Evolutionary conservation across 2,888 invertebrate species (phyloP), one percentile per base, ranked within the genome.

Genomic region (Sphaerophoria rueppellii): DNA sequence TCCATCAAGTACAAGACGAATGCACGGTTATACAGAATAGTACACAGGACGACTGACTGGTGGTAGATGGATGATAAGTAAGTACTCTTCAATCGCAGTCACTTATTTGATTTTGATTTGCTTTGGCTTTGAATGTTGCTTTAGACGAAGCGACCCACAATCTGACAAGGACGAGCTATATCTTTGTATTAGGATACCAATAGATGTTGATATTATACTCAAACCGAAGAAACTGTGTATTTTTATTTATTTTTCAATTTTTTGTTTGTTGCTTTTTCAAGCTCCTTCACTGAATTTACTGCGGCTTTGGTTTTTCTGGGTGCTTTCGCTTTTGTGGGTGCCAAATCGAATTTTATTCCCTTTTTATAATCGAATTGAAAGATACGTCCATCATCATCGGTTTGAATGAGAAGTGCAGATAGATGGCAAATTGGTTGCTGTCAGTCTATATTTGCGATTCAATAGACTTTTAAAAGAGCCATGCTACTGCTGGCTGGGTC

Each of bases 21-120:
- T 43, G 46, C 52, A 57, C 50, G 40, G 40, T 6, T 40, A 40
- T 43, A 12, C 9, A 43, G 7, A 9, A 43, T 6, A 24, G 4
- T 43, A 43, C 24, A 2, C 9, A 16, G 16, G 16, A 6, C 14
- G 24, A 7, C 6, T 7, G 16, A 32, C 6, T 16, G 16, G 12
- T 43, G 76, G 75, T 65, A 65, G 58, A 55, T 82, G 77, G 77
- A 69, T 77, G 72, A 73, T 82, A 82, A 79, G 82, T 82, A 78
- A 74, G 82, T 74, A 79, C 82, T 82, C 78, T 79, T 82, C 82
- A 82, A 82, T 82, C 78, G 78, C 82, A 82, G 82, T 82, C 82
- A 82, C 78, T 79, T 82, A 82, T 82, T 82, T 79, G 79, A 82
- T 82, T 78, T 82, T 74, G 82, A 79, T 74, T 79, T 74, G 57